Percentiles rank a stretch among this genome's conserved stretches.
phyloP scores from a whole-genome alignment of 2,888 invertebrate species.

The Margaritifera margaritifera region DNA sequence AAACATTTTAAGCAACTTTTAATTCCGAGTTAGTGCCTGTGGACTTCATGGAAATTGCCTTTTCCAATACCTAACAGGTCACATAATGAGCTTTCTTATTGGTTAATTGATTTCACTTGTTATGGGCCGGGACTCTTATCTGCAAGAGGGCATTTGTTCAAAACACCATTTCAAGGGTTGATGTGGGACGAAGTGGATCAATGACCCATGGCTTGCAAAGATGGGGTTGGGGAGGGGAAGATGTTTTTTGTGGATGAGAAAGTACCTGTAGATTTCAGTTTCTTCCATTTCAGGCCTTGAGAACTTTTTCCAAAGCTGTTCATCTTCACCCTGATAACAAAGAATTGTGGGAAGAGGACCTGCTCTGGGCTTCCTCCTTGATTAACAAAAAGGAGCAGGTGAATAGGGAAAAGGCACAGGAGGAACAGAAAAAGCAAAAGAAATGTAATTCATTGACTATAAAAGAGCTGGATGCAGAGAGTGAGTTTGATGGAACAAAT shows the following conservation, averaged over 20 bases:
- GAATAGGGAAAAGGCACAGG: slow-evolving; percentile 30
- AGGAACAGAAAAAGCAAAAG: slow-evolving; percentile 12
- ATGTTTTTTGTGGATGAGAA: background rate
- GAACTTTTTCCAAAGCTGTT: slow-evolving; percentile 68
- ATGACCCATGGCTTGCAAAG: too few species aligned
- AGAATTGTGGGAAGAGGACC: slow-evolving; percentile 72
- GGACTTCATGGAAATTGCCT: too few species aligned
- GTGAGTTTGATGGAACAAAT: slow-evolving; percentile 1
- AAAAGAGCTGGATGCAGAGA: slow-evolving; percentile 1
- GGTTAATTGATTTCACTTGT: too few species aligned
- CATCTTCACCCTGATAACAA: slow-evolving; percentile 68
- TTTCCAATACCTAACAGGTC: too few species aligned
- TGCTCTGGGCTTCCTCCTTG: slow-evolving; percentile 60
- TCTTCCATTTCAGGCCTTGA: slow-evolving; percentile 60
- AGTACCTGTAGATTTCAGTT: background rate
- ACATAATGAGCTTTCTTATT: too few species aligned
- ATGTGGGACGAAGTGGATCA: too few species aligned
- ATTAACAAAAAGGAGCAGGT: slow-evolving; percentile 37
- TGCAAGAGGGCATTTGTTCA: too few species aligned
- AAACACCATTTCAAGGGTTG: too few species aligned
- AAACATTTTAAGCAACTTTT: too few species aligned
- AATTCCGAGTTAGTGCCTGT: too few species aligned
- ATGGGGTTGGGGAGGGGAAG: too few species aligned
- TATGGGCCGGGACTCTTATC: too few species aligned
- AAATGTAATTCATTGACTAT: slow-evolving; percentile 10